Evolutionary conservation across 1,140 invertebrate species (phyloP).

Genomic region (Nylanderia fulva): DNA sequence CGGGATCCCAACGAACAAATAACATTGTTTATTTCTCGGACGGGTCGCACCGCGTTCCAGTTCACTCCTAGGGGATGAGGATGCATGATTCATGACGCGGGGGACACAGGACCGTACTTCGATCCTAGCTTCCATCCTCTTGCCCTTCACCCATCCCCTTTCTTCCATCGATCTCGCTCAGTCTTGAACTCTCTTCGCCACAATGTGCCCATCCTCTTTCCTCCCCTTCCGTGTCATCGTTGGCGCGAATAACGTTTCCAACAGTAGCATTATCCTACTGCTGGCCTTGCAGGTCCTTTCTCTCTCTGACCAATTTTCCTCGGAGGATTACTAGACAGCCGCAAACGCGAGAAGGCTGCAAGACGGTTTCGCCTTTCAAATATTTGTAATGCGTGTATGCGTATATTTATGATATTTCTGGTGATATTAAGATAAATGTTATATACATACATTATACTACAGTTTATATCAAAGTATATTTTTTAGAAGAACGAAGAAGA

Average conservation of each 20-base stretch:
- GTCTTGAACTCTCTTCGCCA: slow-evolving; percentile 52
- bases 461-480: neutral
- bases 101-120: slow-evolving; percentile 73
- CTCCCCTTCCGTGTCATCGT: slow-evolving; percentile 33
- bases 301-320: slow-evolving; percentile 59
- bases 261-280: slow-evolving; percentile 49
- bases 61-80: slow-evolving; percentile 70
- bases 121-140: slow-evolving; percentile 66
- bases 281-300: slow-evolving; percentile 57
- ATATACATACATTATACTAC: neutral
- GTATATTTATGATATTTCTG: too few relatives aligned
- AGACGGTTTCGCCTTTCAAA: slow-evolving; percentile 26
- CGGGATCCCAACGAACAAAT: slow-evolving; percentile 76
- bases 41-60: slow-evolving; percentile 73
- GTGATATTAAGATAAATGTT: neutral
- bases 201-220: slow-evolving; percentile 40
- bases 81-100: slow-evolving; percentile 83
- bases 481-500: neutral
- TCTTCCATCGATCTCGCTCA: slow-evolving; percentile 32
- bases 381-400: neutral
- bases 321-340: slow-evolving; percentile 11
- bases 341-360: slow-evolving; percentile 16
- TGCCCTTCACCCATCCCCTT: neutral
- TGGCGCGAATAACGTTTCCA: slow-evolving; percentile 30
- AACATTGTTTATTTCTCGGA: slow-evolving; percentile 84